Evolutionary conservation across 2,797 vertebrate genomes (phyloP), one percentile per base, ranked within the genome.

Genomic region (Mycteria americana): DNA sequence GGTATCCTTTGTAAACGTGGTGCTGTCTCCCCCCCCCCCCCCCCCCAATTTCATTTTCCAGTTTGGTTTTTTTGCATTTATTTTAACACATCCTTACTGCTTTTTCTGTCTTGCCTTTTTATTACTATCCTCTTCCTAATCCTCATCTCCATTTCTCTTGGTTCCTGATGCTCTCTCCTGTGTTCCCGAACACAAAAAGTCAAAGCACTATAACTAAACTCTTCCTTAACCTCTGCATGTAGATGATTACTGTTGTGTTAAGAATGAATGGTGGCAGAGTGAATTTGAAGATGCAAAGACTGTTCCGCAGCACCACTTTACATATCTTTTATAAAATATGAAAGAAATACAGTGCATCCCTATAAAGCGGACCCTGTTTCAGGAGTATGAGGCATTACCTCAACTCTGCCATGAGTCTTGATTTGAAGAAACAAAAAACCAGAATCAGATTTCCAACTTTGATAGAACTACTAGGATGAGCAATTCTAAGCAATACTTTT

Each of bases 281-380:
- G 11, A 75, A 74, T 70, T 3, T 80, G 64, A 80, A 78, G n/a
- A 45, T 39, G 41, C 27, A 60, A 35, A 57, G 11, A 24, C 8
- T 85, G 21, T 33, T 73, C 46, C 57, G 43, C 59, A 81, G 78
- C 50, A 85, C 24, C 68, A 59, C 37, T 19, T 80, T 18, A 39
- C 7, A 18, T 2, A 24, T 21, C 14, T 64, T 39, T 48, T 2
- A 2, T 17, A 83, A 43, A 2, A 14, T 2, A 41, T 11, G n/a
- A 65, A 70, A 76, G 27, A 76, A 76, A 81, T n/a, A 43, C 5
- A 41, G 21, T 2, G 41, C 15, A 45, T 7, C 28, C 25, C 56
- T 35, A 19, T 9, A 57, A 68, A 74, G 9, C 5, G 11, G 16
- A 56, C 19, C 50, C 24, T 11, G 4, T 22, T 85, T 39, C 30